Conservation (phyloP, 1,140 invertebrate species). For the Druon quercuslanigerum region DNA sequence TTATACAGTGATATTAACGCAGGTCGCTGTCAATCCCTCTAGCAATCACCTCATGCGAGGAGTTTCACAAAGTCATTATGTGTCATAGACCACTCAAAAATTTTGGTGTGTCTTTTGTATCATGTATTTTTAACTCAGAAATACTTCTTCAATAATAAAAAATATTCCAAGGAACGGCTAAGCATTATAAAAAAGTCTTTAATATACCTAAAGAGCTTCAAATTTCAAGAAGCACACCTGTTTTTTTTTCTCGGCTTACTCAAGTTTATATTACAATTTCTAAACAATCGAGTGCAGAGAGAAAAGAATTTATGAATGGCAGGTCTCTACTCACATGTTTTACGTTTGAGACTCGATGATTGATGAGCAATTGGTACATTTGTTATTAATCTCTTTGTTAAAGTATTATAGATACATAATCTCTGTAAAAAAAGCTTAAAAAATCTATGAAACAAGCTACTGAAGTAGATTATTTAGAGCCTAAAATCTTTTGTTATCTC, state of each 20-base stretch:
- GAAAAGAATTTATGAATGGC: constrained; percentile 5
- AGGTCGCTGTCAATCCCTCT: too few species aligned
- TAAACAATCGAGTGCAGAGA: background rate
- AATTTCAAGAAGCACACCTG: background rate
- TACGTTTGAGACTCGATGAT: constrained; percentile 33
- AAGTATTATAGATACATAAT: background rate
- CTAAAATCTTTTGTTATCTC: background rate
- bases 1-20: too few species aligned
- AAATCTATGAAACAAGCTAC: background rate
- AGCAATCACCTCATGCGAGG: too few species aligned
- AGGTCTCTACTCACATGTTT: constrained; percentile 20
- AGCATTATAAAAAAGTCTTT: background rate
- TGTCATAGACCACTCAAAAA: too few species aligned
- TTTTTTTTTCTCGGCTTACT: background rate
- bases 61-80: too few species aligned
- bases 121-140: too few species aligned
- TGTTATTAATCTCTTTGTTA: constrained; percentile 36
- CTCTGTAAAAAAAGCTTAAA: background rate
- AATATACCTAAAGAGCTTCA: background rate
- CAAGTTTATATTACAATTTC: constrained; percentile 18
- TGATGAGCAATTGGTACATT: constrained; percentile 37
- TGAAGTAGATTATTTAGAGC: background rate
- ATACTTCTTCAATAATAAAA: too few species aligned
- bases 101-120: too few species aligned
- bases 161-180: too few species aligned